A percentile compares a stretch with the other conserved stretches of the same genome.
phyloP scores from a whole-genome alignment of 2,113 vertebrate species.

The zebrafish (Danio rerio) region GRCz12tu NC_133185.1:34937001-34937500 shows the following conservation, averaged over 20 bases:
- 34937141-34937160: too few species aligned
- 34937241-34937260: not conserved
- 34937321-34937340: slow-evolving; percentile 38
- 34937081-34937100: too few species aligned
- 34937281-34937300: slow-evolving; percentile 1
- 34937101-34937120: too few species aligned
- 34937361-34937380: slow-evolving; percentile 39
- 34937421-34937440: slow-evolving; percentile 16
- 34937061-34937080: too few species aligned
- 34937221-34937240: not conserved
- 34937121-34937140: too few species aligned
- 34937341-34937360: slow-evolving; percentile 17
- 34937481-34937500: slow-evolving; percentile 23
- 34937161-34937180: too few species aligned
- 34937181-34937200: too few species aligned
- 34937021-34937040: too few species aligned
- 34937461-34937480: slow-evolving; percentile 47
- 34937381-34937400: slow-evolving; percentile 30
- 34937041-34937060: too few species aligned
- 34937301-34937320: slow-evolving; percentile 25
- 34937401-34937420: slow-evolving; percentile 42
- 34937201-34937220: not conserved
- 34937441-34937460: slow-evolving; percentile 6
- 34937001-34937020: too few species aligned
- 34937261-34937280: not conserved